A percentile compares a stretch with the other conserved stretches of the same genome.
These are phyloP conservation scores for Pseudococcus viburni DNA, from an alignment of 2,888 invertebrate species.

Conservation along the genomic window DNA sequence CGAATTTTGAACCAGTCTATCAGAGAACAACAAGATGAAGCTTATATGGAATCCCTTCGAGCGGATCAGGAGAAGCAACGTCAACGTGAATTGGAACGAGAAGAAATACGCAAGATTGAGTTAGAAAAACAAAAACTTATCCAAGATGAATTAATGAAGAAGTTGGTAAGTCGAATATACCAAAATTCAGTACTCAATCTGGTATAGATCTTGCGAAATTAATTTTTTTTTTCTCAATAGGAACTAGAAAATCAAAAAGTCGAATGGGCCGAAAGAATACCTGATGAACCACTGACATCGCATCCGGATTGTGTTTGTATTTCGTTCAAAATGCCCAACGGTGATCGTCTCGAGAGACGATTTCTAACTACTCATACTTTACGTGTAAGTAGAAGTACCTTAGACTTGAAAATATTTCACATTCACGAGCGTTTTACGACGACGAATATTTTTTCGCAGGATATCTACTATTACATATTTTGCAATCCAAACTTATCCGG, in stretches of 20 bases:
- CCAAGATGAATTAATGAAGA: constrained; percentile 58
- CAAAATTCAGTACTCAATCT: not conserved
- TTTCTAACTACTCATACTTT: constrained; percentile 87
- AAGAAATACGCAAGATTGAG: constrained; percentile 66
- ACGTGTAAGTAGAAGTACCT: constrained; percentile 76
- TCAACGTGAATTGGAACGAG: constrained; percentile 71
- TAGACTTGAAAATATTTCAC: not conserved
- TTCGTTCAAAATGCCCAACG: constrained; percentile 92
- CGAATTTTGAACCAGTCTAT: constrained; percentile 88
- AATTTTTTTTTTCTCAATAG: constrained; percentile 69
- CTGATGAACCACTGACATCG: constrained; percentile 82
- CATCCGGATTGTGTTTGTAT: constrained; percentile 83
- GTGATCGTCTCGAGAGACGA: constrained; percentile 88
- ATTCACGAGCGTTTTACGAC: not conserved
- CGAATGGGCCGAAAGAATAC: constrained; percentile 78
- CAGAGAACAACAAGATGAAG: constrained; percentile 92
- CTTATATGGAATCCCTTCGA: constrained; percentile 89
- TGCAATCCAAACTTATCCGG: constrained; percentile 94
- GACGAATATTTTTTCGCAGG: constrained; percentile 77
- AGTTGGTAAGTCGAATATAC: constrained; percentile 53
- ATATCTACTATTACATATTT: constrained; percentile 94
- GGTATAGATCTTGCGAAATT: not conserved
- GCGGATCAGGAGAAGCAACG: constrained; percentile 97
- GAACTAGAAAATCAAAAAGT: constrained; percentile 80
- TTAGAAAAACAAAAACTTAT: constrained; percentile 58